phyloP scores from a whole-genome alignment of 2,113 vertebrate species.

The Ceyx margarethae region DNA sequence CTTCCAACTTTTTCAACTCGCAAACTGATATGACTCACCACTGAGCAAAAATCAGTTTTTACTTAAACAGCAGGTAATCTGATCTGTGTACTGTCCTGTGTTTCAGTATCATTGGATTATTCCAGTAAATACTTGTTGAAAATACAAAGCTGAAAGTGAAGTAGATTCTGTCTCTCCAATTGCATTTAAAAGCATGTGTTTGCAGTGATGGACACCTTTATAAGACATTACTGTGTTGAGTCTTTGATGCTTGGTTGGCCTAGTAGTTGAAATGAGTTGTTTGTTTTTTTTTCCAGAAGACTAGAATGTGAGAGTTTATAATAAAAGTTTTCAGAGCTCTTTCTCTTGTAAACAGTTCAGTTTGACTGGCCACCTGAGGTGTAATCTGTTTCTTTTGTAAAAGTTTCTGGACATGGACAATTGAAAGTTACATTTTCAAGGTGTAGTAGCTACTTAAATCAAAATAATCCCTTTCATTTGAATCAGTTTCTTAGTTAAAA shows the following conservation, averaged over 20 bases:
- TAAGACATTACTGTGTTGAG: background rate
- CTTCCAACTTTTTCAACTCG: background rate
- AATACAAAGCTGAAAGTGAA: background rate
- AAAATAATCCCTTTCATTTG: background rate
- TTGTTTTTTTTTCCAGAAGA: background rate
- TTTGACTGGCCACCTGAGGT: background rate
- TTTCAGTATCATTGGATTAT: background rate
- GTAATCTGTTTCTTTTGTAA: background rate
- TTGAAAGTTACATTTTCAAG: background rate
- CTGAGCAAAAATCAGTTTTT: background rate
- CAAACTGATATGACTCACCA: background rate
- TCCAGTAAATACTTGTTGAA: background rate
- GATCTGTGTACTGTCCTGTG: fast-evolving
- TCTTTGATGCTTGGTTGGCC: background rate
- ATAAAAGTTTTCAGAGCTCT: background rate
- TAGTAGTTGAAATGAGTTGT: background rate
- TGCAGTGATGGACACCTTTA: background rate
- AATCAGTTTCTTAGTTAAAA: background rate
- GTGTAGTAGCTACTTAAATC: background rate
- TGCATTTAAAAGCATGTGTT: background rate
- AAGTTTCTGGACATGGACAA: background rate
- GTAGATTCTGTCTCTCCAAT: background rate
- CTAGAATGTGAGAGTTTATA: background rate
- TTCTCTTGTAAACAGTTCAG: background rate
- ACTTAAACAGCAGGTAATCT: background rate